Conservation (phyloP, 2,888 invertebrate species). For the Caenorhabditis sp. region DNA sequence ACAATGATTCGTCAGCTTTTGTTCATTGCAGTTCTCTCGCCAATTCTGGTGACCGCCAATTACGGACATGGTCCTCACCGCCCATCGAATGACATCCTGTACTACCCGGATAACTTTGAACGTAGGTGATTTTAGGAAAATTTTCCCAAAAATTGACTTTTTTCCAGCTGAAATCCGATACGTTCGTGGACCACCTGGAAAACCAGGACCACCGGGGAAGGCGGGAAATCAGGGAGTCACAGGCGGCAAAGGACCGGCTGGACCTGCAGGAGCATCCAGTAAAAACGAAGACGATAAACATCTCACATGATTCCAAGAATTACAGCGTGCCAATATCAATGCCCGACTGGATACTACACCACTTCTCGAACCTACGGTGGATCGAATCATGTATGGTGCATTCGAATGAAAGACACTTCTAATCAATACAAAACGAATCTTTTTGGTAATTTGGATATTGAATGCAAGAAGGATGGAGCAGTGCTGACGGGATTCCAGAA, state of each 20-base stretch:
- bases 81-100: conserved; percentile 3
- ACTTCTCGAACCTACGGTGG: conserved; percentile 20
- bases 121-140: not conserved
- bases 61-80: conserved; percentile 8
- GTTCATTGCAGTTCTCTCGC: not conserved
- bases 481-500: conserved; percentile 37
- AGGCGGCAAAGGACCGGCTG: conserved; percentile 31
- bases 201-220: conserved; percentile 21
- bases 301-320: not conserved
- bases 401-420: conserved; percentile 1
- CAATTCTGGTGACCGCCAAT: not conserved
- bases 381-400: conserved; percentile 18
- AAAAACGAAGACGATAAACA: not conserved
- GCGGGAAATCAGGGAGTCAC: conserved; percentile 14
- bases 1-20: conserved; percentile 6
- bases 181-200: conserved; percentile 25
- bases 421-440: not conserved
- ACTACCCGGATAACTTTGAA: conserved; percentile 27
- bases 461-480: conserved; percentile 25
- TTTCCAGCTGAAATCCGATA: conserved; percentile 29
- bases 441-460: conserved; percentile 28
- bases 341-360: conserved; percentile 16
- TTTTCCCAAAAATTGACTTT: not conserved
- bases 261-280: conserved; percentile 41
- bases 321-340: conserved; percentile 13